Base-by-base conservation (phyloP, 2,888 invertebrate genomes). In the Agapostemon virescens region DNA sequence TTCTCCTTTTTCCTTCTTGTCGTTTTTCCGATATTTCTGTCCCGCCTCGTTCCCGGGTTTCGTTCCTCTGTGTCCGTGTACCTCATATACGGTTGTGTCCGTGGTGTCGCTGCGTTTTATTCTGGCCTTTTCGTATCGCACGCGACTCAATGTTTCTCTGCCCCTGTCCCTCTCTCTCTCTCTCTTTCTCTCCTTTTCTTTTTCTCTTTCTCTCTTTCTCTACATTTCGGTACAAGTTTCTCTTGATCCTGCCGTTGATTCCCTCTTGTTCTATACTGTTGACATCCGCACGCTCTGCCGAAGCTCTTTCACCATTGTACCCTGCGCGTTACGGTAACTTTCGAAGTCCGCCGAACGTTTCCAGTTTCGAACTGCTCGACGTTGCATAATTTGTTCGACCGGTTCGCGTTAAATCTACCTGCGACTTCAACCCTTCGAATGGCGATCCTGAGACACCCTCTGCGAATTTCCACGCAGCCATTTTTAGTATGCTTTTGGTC, bases 21-120 rank as follows among this genome's bases (percentile, higher is more conserved):
- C 42, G 61, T 30, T 67, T 70, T 75, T 30, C 23, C 63, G 33
- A 23, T 40, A 20, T 58, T 58, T 58, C 58, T 58, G 58, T 58
- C 26, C 58, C 26, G 58, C 17, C 58, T 30, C 30, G 58, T 58
- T 58, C 30, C 26, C 23, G 52, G 52, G 23, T 52, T 4, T 5
- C 40, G 1, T 13, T 23, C 23, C 15, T 15, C 20, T 45, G 7
- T 45, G 45, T 13, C 52, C 13, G 17, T 9, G 55, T 20, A n/a
- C n/a, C n/a, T n/a, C n/a, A n/a, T n/a, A n/a, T n/a, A n/a, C n/a
- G n/a, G n/a, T n/a, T n/a, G n/a, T n/a, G n/a, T n/a, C n/a, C 42
- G 20, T 40, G 26, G n/a, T n/a, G 66, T 38, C 45, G n/a, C 69
- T 55, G 40, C 15, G n/a, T 40, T 70, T 58, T 30, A 17, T 5